These are phyloP conservation scores for Phalera bucephala DNA, from an alignment of 2,888 invertebrate genomes.

Conservation along the genomic window DNA sequence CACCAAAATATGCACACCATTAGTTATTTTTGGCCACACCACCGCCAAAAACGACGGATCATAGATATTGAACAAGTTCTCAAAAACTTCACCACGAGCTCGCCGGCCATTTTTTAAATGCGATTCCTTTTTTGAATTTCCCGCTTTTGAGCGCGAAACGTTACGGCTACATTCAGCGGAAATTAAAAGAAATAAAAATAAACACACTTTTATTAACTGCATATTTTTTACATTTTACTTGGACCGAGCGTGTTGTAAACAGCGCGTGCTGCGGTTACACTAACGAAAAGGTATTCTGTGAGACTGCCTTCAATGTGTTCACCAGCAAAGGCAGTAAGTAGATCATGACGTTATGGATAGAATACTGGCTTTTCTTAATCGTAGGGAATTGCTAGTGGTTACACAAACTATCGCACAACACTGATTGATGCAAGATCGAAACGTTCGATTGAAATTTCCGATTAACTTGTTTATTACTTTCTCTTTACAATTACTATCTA, in stretches of 20 bases:
- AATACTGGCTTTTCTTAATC: too few species aligned
- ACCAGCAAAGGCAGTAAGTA: too few species aligned
- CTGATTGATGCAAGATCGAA: slow-evolving; percentile 7
- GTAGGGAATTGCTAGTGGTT: slow-evolving; percentile 1
- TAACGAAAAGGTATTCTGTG: too few species aligned
- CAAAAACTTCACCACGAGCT: slow-evolving; percentile 55
- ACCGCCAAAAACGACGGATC: slow-evolving; percentile 69
- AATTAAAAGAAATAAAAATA: slow-evolving; percentile 29
- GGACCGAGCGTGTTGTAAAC: slow-evolving; percentile 12
- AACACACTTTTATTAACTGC: slow-evolving; percentile 32
- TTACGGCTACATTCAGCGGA: slow-evolving; percentile 29
- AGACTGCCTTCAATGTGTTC: too few species aligned
- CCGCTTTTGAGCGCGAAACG: slow-evolving; percentile 31
- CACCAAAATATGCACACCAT: slow-evolving; percentile 64
- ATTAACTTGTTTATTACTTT: slow-evolving; percentile 24
- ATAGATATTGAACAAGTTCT: slow-evolving; percentile 67
- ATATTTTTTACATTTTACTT: slow-evolving; percentile 38
- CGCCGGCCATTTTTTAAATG: slow-evolving; percentile 34
- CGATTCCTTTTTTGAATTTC: slow-evolving; percentile 40
- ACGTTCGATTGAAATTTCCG: slow-evolving; percentile 13
- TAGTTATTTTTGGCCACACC: slow-evolving; percentile 72
- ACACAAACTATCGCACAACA: slow-evolving; percentile 3
- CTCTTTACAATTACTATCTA: slow-evolving; percentile 20
- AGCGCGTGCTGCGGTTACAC: slow-evolving; percentile 1
- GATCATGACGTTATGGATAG: too few species aligned